Percentiles rank a stretch among this genome's conserved stretches.
Evolutionary conservation across 2,797 vertebrate species (phyloP).

Genomic region (Peromyscus nudipes): DNA sequence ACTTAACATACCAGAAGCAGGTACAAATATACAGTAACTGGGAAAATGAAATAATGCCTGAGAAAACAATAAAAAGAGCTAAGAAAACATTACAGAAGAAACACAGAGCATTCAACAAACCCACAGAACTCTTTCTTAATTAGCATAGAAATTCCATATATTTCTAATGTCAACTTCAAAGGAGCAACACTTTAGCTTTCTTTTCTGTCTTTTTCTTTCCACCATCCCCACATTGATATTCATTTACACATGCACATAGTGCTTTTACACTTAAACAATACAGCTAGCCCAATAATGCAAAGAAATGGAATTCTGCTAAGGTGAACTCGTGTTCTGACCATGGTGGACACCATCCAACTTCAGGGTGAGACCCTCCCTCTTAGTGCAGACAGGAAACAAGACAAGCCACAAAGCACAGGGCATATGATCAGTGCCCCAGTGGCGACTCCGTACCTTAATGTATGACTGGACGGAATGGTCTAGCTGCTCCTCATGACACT

Average conservation of each 20-base stretch:
- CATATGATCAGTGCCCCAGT: background rate
- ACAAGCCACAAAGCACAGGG: conserved; percentile 54
- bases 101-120: conserved; percentile 73
- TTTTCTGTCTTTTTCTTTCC: background rate
- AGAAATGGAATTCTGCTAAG: conserved; percentile 9
- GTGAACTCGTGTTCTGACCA: background rate
- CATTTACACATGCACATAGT: background rate
- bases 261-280: background rate
- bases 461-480: conserved; percentile 96
- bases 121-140: background rate
- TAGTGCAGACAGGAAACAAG: conserved; percentile 63
- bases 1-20: conserved; percentile 84
- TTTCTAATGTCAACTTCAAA: background rate
- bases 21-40: conserved; percentile 82
- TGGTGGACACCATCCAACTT: background rate
- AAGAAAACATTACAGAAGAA: conserved; percentile 78
- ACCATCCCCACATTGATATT: background rate
- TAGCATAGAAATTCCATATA: background rate
- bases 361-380: background rate
- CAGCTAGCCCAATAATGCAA: background rate
- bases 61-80: conserved; percentile 84
- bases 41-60: conserved; percentile 84
- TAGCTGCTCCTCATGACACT: conserved; percentile 97
- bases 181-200: background rate
- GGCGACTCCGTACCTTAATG: conserved; percentile 91